phyloP scores from a whole-genome alignment of 2,113 vertebrate species.

The Carlito syrichta region DNA sequence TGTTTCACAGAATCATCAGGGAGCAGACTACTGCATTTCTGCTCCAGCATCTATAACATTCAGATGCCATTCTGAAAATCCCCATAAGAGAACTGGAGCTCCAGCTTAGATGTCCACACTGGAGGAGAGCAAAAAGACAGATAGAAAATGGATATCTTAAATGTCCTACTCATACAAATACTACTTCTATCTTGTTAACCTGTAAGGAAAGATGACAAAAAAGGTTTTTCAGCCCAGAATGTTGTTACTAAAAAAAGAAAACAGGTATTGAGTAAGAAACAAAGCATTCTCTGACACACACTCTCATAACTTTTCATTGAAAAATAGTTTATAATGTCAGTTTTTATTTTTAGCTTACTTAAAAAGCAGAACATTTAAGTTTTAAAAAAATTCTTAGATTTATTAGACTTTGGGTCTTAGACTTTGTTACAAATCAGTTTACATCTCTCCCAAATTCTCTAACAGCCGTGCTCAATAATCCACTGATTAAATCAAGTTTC shows the following conservation, averaged over 20 bases:
- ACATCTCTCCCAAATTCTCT: background rate
- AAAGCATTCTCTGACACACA: background rate
- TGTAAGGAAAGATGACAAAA: background rate
- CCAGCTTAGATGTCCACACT: background rate
- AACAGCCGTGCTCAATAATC: background rate
- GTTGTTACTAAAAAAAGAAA: background rate
- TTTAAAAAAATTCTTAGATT: background rate
- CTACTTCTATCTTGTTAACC: background rate
- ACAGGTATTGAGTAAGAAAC: background rate
- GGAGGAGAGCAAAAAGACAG: background rate
- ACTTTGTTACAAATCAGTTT: background rate
- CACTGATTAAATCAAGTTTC: background rate
- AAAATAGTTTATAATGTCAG: background rate
- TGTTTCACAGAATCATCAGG: background rate
- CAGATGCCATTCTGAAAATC: background rate
- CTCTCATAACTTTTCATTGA: background rate
- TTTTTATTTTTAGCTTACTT: slow-evolving; percentile 25
- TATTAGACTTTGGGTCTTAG: background rate
- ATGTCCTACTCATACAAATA: background rate
- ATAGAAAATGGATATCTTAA: slow-evolving; percentile 10
- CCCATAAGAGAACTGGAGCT: background rate
- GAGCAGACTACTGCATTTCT: slow-evolving; percentile 4
- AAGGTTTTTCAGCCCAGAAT: background rate
- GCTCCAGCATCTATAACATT: background rate
- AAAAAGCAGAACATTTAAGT: slow-evolving; percentile 6